These are phyloP conservation scores for Schizothorax lantsangensis DNA, from an alignment of 2,797 vertebrate genomes.

Conservation along the genomic window DNA sequence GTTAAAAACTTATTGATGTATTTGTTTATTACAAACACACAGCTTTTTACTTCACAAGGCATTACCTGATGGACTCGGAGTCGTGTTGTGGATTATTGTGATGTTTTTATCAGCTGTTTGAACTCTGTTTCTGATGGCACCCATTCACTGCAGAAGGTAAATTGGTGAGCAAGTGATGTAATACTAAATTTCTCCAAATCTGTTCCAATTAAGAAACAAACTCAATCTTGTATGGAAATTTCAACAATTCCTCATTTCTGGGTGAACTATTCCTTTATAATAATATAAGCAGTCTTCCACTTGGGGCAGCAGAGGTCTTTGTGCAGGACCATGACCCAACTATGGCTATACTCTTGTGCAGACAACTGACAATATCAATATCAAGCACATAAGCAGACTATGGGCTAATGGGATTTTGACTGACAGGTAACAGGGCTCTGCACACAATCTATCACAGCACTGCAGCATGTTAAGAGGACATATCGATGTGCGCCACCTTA, in stretches of 20 bases:
- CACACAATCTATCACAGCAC: background rate
- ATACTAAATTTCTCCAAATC: background rate
- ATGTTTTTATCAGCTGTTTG: background rate
- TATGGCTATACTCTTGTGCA: background rate
- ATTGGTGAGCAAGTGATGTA: background rate
- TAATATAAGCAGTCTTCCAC: no score
- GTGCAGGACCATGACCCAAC: background rate
- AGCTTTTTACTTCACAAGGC: background rate
- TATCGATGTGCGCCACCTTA: background rate
- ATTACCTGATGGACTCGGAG: background rate
- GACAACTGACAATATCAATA: background rate
- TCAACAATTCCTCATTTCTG: background rate
- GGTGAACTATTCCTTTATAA: background rate
- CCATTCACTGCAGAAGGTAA: background rate
- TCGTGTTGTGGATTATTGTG: background rate
- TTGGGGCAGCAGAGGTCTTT: background rate
- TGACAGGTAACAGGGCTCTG: conserved; percentile 8
- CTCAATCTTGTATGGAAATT: background rate
- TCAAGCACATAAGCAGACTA: conserved; percentile 15
- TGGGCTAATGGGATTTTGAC: background rate
- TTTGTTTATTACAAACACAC: background rate
- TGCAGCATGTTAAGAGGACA: background rate
- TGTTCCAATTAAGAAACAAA: background rate
- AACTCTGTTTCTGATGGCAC: no score
- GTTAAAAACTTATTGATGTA: background rate